Percentiles rank a stretch among this genome's conserved stretches.
These are phyloP conservation scores for Pelmatolapia mariae DNA, from an alignment of 2,113 vertebrate species.

Conservation along the genomic window DNA sequence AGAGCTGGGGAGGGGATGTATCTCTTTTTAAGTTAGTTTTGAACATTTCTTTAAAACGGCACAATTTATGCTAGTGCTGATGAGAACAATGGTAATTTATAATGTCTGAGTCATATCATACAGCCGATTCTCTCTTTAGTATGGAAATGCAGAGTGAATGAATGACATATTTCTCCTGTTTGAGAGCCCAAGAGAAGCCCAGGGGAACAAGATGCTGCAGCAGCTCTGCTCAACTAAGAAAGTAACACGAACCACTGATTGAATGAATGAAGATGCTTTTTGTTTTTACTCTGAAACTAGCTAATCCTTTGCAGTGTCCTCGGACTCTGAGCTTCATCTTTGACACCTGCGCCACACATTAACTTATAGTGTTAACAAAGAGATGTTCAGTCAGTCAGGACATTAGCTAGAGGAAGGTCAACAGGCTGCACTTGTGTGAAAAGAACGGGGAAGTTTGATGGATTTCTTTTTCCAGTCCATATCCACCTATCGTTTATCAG, in stretches of 20 bases:
- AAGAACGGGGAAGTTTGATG: neutral
- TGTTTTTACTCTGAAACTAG: neutral
- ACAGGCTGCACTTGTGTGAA: neutral
- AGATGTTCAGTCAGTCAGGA: neutral
- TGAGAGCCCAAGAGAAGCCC: slow-evolving; percentile 10
- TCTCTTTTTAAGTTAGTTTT: neutral
- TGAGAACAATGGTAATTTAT: slow-evolving; percentile 35
- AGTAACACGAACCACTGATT: neutral
- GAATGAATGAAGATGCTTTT: neutral
- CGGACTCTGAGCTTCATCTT: neutral
- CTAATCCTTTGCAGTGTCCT: neutral
- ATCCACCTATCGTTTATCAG: neutral
- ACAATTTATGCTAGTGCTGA: slow-evolving; percentile 33
- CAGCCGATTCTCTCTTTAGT: slow-evolving; percentile 17
- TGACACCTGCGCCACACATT: neutral
- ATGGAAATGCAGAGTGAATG: neutral
- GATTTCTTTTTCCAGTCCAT: neutral
- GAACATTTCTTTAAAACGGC: slow-evolving; percentile 9
- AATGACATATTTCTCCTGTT: neutral
- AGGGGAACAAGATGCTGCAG: neutral
- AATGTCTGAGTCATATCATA: slow-evolving; percentile 32
- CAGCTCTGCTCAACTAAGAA: neutral
- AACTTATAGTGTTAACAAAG: neutral
- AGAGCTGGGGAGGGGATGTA: neutral
- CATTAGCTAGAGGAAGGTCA: neutral